These are phyloP conservation scores for Lonchura striata DNA, from an alignment of 2,113 vertebrate genomes.

Conservation along the genomic window DNA sequence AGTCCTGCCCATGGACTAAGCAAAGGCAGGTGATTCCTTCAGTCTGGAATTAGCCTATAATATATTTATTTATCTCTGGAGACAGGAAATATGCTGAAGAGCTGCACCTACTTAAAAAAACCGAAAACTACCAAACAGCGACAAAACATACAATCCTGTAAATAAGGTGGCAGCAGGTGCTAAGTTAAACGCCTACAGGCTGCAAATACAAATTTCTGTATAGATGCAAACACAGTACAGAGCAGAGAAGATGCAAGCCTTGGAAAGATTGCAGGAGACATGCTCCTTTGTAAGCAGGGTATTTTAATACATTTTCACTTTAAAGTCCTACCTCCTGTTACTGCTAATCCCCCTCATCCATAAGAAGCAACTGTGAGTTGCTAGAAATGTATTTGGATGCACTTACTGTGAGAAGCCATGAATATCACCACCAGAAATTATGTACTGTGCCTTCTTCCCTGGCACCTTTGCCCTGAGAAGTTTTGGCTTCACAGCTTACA, in stretches of 20 bases:
- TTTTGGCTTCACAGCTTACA: neutral
- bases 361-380: neutral
- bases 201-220: neutral
- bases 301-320: neutral
- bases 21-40: neutral
- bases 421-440: conserved; percentile 13
- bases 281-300: neutral
- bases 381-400: neutral
- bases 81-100: neutral
- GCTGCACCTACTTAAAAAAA: neutral
- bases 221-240: neutral
- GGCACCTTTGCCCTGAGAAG: conserved; percentile 51
- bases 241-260: neutral
- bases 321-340: neutral
- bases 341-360: neutral
- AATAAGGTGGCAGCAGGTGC: neutral
- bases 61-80: neutral
- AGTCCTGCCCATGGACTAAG: neutral
- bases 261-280: neutral
- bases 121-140: neutral
- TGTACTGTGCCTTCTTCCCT: neutral
- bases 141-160: neutral
- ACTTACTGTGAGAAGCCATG: conserved; percentile 20
- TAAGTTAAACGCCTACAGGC: neutral
- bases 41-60: neutral